A percentile compares a stretch with the other conserved stretches of the same genome.
Evolutionary conservation across 2,888 invertebrate species (phyloP).

Genomic region (Chloroclystis v-ata): DNA sequence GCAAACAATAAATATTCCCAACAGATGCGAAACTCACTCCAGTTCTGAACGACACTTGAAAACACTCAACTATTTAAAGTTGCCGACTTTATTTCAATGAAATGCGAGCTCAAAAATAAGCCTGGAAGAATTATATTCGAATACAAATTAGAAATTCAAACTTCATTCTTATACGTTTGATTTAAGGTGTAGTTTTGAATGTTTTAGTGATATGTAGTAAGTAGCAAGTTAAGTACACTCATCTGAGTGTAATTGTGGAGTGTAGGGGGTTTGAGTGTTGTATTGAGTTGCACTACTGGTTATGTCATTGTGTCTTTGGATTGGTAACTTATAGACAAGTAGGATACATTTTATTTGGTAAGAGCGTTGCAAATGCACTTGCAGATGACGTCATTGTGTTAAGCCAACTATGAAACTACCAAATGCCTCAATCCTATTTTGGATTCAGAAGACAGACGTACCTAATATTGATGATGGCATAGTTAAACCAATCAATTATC

Average conservation of each 20-base stretch:
- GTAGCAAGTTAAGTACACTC: constrained; percentile 10
- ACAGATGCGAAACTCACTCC: constrained; percentile 9
- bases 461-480: too few relatives aligned
- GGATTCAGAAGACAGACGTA: too few relatives aligned
- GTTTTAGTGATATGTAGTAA: constrained; percentile 1
- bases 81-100: neutral
- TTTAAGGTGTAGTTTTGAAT: neutral
- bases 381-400: too few relatives aligned
- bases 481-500: too few relatives aligned
- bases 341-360: too few relatives aligned
- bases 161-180: neutral
- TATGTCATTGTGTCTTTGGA: neutral
- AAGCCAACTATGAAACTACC: too few relatives aligned
- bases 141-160: neutral
- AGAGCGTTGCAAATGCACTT: too few relatives aligned
- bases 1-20: constrained; percentile 8
- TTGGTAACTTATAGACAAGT: neutral
- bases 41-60: constrained; percentile 2
- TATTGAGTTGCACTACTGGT: constrained; percentile 4
- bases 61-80: neutral
- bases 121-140: neutral
- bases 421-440: too few relatives aligned
- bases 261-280: neutral
- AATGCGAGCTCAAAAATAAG: neutral
- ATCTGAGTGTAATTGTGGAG: constrained; percentile 9